Conservation (phyloP, 2,888 invertebrate genomes). For the Andrena marginata region DNA sequence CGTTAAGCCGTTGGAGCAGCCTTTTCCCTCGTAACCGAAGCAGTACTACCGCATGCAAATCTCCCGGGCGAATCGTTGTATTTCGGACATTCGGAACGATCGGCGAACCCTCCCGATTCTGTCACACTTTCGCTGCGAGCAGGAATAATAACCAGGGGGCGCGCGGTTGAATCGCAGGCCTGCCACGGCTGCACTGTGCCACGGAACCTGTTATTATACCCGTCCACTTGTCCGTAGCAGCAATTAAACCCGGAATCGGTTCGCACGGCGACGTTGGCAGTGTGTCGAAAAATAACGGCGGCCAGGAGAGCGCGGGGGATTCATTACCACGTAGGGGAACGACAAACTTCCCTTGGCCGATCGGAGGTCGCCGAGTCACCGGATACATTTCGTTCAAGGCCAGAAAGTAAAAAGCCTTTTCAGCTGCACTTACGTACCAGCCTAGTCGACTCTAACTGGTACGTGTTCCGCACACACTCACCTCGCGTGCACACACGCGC, state of each 20-base stretch:
- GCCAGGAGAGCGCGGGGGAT: conserved; percentile 49
- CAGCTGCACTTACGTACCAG: conserved; percentile 79
- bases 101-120: conserved; percentile 2
- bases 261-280: conserved; percentile 23
- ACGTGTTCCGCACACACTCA: conserved; percentile 57
- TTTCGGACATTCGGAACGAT: not conserved
- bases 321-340: conserved; percentile 54
- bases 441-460: conserved; percentile 74
- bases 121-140: conserved; percentile 26
- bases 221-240: conserved; percentile 32
- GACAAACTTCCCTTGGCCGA: conserved; percentile 61
- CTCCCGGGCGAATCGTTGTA: not conserved
- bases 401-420: conserved; percentile 84
- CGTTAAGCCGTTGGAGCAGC: not conserved
- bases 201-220: conserved; percentile 34
- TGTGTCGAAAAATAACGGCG: conserved; percentile 59
- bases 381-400: conserved; percentile 85
- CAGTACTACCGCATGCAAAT: not conserved
- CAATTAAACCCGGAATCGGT: conserved; percentile 45
- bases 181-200: conserved; percentile 16
- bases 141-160: conserved; percentile 37
- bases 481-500: conserved; percentile 78
- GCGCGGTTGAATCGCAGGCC: conserved; percentile 16
- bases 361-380: conserved; percentile 77
- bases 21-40: not conserved